Base-by-base conservation (phyloP, 2,113 vertebrate genomes). In the Gallinago paraguaiae region DNA sequence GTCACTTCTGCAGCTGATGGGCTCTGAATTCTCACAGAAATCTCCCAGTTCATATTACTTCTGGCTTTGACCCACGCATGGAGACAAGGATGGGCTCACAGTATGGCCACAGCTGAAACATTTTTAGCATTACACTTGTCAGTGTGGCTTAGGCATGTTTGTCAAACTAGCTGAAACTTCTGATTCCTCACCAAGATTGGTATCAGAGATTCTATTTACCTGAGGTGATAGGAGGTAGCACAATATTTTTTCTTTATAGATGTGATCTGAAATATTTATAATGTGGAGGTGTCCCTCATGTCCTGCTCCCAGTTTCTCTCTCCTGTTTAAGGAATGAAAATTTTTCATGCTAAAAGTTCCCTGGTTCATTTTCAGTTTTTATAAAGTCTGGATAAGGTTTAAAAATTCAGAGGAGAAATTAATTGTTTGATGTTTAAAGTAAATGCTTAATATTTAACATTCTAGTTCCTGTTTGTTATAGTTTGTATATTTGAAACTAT, bases 41-140 rank as follows among this genome's bases (percentile, higher is more conserved):
- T 16, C 3, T 39, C 64, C 51, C 48, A 9, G 23, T 30, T 24
- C 48, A 12, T 48, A 9, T 17, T 41, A 2, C 35, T 76, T 33
- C 53, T 67, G 84, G 18, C 30, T 39, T 31, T 13, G 2, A 7
- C 53, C 37, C 23, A 2, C 24, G 1, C 4, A 3, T 4, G 31
- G 39, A 17, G 10, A 10, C 45, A 45, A 13, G 24, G 54, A 4
- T 6, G 24, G 35, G 37, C 27, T 82, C 53, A 13, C 30, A 18
- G 17, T 0, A 18, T 5, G 20, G 27, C 8, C 35, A 28, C 35
- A 37, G 25, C 30, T 72, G 20, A 31, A 75, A 35, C 1, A 2
- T 33, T 19, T 25, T 45, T 4, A 6, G 16, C 17, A 2, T 56
- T 39, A 0, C 20, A 2, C 3, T 63, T 64, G 17, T 9, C 19